Conservation (phyloP, 2,888 invertebrate species). For the Megamerina dolium region DNA sequence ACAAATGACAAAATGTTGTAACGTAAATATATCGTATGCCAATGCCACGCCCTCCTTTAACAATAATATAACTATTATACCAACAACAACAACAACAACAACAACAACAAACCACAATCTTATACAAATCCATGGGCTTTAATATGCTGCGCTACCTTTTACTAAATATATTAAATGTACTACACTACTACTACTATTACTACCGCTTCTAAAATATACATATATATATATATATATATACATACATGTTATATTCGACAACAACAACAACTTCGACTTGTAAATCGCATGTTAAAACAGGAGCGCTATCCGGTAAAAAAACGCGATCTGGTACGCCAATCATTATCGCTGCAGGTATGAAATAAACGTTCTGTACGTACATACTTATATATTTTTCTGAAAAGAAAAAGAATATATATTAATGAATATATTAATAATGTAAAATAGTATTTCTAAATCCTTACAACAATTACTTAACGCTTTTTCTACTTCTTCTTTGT, state of each 20-base stretch:
- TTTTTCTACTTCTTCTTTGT: too few relatives aligned
- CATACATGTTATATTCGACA: constrained; percentile 2
- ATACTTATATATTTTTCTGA: background rate
- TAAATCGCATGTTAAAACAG: constrained; percentile 8
- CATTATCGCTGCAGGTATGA: constrained; percentile 40
- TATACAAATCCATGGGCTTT: too few relatives aligned
- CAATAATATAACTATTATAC: background rate
- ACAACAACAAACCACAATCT: background rate
- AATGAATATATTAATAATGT: too few relatives aligned
- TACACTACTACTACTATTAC: too few relatives aligned
- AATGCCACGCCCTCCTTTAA: background rate
- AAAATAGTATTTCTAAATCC: too few relatives aligned
- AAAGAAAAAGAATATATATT: too few relatives aligned
- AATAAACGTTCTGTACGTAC: too few relatives aligned
- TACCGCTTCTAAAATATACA: constrained; percentile 14
- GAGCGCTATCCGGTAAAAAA: constrained; percentile 59
- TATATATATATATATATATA: constrained; percentile 10
- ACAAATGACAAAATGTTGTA: constrained; percentile 2
- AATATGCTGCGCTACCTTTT: background rate
- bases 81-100: background rate
- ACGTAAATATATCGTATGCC: background rate
- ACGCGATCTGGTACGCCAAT: constrained; percentile 70
- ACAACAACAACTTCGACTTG: constrained; percentile 7
- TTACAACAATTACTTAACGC: too few relatives aligned
- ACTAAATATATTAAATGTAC: too few relatives aligned